Percentiles rank a stretch among this genome's conserved stretches.
Evolutionary conservation across 2,888 invertebrate species (phyloP).

Genomic region (Eupithecia subumbrata): DNA sequence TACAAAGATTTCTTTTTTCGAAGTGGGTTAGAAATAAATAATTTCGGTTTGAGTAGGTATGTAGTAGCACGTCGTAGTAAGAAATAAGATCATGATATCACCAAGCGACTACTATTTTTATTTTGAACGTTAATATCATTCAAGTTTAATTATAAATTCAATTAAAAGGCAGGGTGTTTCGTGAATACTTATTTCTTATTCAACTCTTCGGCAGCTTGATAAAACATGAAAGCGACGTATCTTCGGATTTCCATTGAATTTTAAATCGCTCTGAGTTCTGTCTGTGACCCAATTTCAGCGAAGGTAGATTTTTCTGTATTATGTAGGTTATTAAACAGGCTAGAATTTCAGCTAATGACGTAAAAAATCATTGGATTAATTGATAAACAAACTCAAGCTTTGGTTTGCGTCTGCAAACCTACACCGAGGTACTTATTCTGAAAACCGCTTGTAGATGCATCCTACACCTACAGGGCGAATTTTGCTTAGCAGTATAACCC

Average conservation of each 20-base stretch:
- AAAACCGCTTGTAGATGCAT: neutral
- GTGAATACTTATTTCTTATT: neutral
- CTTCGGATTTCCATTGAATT: constrained; percentile 15
- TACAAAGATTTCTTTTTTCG: too few relatives aligned
- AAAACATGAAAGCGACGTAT: constrained; percentile 17
- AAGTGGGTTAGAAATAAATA: too few relatives aligned
- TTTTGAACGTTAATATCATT: neutral
- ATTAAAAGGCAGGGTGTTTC: neutral
- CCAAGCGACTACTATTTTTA: too few relatives aligned
- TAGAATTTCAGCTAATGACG: neutral
- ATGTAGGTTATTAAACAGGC: neutral
- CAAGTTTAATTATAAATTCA: neutral
- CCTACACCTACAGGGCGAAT: neutral
- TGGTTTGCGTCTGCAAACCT: neutral
- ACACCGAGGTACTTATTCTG: neutral
- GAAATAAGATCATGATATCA: too few relatives aligned
- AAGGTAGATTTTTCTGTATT: neutral
- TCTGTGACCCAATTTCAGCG: neutral
- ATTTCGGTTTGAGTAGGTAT: too few relatives aligned
- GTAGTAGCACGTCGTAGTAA: too few relatives aligned
- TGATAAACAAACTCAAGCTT: neutral
- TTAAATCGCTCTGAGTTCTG: neutral
- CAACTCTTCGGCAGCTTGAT: constrained; percentile 1
- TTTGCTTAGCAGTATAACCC: neutral
- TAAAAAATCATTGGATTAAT: neutral